Base-by-base conservation (phyloP, 2,113 vertebrate genomes). In the Tringa solitaria region DNA sequence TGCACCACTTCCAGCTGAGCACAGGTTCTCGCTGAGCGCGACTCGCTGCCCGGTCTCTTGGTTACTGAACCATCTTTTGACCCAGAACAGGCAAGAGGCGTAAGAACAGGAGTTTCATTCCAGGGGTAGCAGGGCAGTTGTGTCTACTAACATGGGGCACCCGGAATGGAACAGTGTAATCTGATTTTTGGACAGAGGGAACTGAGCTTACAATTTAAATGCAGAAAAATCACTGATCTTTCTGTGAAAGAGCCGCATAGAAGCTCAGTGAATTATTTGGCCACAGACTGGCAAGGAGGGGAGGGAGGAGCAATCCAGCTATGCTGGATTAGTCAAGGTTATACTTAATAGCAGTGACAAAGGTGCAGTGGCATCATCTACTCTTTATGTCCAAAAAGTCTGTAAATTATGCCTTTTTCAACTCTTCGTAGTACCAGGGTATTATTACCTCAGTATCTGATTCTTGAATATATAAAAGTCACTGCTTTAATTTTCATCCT, bases 261-360 rank as follows among this genome's bases (percentile, higher is more conserved):
- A 84, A 73, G 33, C 46, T 68, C 54, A 41, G 24, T 59, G 67
- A 45, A 53, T 69, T 81, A 12, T 60, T 21, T 83, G 67, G 32
- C 43, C 39, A 16, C 3, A 2, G 39, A 21, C 27, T 78, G 65
- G 56, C 37, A 65, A 64, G 50, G 26, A 84, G 48, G 32, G 27
- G 61, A 73, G 26, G 28, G 24, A 74, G 39, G 39, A 70, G 53
- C 1, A 2, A 51, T 46, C 0, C 0, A 53, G 65, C 37, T 33
- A 2, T 13, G 12, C 56, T 45, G 84, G 32, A 30, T 63, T 89
- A 43, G 27, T 59, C 54, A 45, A 68, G 54, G 48, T 73, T 48
- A 20, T 18, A 27, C 30, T 57, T 56, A 46, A 41, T 3, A 59
- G 43, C 26, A 37, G 6, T 14, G 32, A 26, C 41, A 57, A 46